Evolutionary conservation across 2,797 vertebrate species (phyloP), one percentile per base, ranked within the genome.

Genomic region (Sardinella longiceps): DNA sequence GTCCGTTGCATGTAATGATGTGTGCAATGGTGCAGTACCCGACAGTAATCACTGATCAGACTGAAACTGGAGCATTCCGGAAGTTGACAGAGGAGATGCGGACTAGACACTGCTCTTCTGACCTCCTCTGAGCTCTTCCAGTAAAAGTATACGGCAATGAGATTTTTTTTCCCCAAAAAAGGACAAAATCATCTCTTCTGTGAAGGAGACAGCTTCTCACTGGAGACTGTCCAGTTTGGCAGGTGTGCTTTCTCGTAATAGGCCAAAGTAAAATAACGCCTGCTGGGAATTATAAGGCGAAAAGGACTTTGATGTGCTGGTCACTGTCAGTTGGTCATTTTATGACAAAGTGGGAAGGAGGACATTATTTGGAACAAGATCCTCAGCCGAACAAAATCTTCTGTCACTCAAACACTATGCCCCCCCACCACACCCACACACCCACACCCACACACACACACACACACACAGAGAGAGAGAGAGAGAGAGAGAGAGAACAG

Each of bases 31-130:
- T 93, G 92, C 89, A 91, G 86, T 93, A 92, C 90, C 86, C 87
- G 85, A 93, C 93, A 89, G 92, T 92, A 94, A 94, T 94, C 91
- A 94, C 88, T 56, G 91, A 94, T 93, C 94, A 91, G 89, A 93
- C 88, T 91, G 89, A 92, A 94, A 93, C 90, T 86, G 86, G 92
- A 94, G 90, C 89, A 90, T 90, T 92, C 88, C 89, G 92, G 91
- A 91, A 89, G 58, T 91, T 90, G 80, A 86, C 70, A 45, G 88
- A 94, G 90, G 91, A 92, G 89, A 88, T 92, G 92, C 86, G 88
- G 88, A 89, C 88, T 87, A 90, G 89, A 93, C 92, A 93, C 92
- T 91, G 91, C 92, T 93, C 92, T 93, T 87, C 90, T 91, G 89
- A 88, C 90, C 90, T 53, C 92, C 93, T 87, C 90, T 91, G 89